These are phyloP conservation scores for Orcinus orca DNA, from an alignment of 2,113 vertebrate genomes.

Conservation along the genomic window DNA sequence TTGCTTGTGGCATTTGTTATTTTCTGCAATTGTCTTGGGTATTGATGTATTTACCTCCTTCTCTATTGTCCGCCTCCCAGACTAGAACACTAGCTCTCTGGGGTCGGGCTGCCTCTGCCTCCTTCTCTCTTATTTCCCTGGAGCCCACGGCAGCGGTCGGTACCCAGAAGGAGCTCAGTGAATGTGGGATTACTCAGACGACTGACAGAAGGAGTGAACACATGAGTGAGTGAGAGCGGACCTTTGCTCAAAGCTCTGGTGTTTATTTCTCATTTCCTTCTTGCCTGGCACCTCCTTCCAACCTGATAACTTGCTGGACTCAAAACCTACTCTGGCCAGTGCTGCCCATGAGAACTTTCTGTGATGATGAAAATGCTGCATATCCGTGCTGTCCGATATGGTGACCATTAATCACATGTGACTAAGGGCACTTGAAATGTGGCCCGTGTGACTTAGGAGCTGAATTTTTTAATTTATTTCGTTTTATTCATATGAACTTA, in stretches of 20 bases:
- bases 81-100: background rate
- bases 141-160: accelerated
- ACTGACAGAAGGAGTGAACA: background rate
- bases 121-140: background rate
- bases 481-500: background rate
- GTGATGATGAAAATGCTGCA: too few species aligned
- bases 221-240: accelerated
- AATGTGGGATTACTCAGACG: background rate
- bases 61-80: background rate
- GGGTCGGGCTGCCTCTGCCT: background rate
- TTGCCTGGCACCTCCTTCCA: background rate
- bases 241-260: background rate
- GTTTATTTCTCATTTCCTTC: background rate
- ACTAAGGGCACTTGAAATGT: background rate
- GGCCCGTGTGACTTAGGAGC: background rate
- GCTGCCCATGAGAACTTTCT: background rate
- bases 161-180: background rate
- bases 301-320: background rate
- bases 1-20: too few species aligned
- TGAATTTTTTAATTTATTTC: background rate
- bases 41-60: background rate
- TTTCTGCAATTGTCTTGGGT: background rate
- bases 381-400: background rate
- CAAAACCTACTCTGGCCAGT: background rate
- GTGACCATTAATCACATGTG: background rate